Conservation (phyloP, 2,797 vertebrate species). For the Bovichtus diacanthus region DNA sequence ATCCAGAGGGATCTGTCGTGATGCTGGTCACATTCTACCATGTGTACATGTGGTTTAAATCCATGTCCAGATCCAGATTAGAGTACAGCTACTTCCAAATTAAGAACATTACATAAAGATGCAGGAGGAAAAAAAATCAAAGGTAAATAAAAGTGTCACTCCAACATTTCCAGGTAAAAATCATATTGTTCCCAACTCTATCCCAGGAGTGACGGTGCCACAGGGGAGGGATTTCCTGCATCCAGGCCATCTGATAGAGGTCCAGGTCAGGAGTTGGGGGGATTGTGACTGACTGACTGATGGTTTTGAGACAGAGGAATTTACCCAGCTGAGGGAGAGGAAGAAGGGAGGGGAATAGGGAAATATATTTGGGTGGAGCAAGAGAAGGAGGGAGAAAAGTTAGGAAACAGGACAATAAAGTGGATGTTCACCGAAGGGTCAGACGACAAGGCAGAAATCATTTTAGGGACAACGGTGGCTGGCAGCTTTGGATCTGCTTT, state of each 20-base stretch:
- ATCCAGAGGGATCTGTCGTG: background rate
- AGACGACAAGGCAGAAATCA: too few species aligned
- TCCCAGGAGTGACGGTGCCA: background rate
- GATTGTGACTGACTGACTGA: background rate
- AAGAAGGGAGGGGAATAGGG: background rate
- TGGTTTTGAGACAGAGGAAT: slow-evolving; percentile 10
- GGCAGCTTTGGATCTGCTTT: too few species aligned
- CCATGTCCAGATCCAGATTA: background rate
- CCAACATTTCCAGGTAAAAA: background rate
- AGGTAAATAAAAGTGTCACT: background rate
- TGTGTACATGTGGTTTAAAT: background rate
- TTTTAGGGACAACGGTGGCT: too few species aligned
- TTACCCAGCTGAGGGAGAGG: background rate
- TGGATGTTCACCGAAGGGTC: too few species aligned
- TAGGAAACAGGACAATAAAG: too few species aligned
- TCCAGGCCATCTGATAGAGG: background rate
- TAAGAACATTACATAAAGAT: background rate
- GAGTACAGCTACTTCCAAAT: background rate
- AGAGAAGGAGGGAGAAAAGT: background rate
- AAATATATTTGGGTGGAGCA: background rate
- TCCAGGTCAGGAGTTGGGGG: slow-evolving; percentile 22
- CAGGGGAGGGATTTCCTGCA: background rate
- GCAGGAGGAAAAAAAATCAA: background rate
- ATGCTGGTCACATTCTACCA: background rate
- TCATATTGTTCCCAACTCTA: background rate